Conservation (phyloP, 2,888 invertebrate species). For the Allacma fusca region DNA sequence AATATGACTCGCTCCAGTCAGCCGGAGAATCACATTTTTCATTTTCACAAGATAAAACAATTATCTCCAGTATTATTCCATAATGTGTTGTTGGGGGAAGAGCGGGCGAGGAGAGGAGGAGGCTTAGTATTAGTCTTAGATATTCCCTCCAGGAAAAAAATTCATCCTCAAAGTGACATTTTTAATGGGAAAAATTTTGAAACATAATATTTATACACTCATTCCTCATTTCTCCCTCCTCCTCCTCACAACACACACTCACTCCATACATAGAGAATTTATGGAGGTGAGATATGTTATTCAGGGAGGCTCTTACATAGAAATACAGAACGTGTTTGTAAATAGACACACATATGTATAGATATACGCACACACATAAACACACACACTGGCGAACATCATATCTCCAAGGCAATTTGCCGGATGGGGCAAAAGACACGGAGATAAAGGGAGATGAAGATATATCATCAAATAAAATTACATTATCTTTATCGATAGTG, state of each 20-base stretch:
- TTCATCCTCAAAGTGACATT: constrained; percentile 25
- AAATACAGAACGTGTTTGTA: too few species aligned
- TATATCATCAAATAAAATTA: constrained; percentile 17
- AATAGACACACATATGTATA: too few species aligned
- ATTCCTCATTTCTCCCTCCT: not conserved
- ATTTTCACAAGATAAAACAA: constrained; percentile 31
- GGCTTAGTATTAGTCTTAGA: too few species aligned
- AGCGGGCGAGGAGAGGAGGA: too few species aligned
- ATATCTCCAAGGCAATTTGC: too few species aligned
- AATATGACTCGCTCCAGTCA: too few species aligned
- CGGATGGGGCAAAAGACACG: too few species aligned
- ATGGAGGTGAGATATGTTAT: too few species aligned
- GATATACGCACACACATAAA: too few species aligned
- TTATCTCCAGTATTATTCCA: constrained; percentile 16
- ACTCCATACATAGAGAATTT: too few species aligned
- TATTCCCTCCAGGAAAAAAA: constrained; percentile 1
- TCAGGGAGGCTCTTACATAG: too few species aligned
- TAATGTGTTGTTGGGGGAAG: not conserved
- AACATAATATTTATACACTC: constrained; percentile 6
- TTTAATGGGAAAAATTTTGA: constrained; percentile 35
- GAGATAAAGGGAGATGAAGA: not conserved
- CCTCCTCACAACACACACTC: not conserved
- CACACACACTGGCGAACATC: too few species aligned
- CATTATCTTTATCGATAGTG: not conserved
- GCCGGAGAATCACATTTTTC: constrained; percentile 28